Evolutionary conservation across 1,140 invertebrate species (phyloP), one percentile per base, ranked within the genome.

Genomic region (Drosophila kurseongensis): DNA sequence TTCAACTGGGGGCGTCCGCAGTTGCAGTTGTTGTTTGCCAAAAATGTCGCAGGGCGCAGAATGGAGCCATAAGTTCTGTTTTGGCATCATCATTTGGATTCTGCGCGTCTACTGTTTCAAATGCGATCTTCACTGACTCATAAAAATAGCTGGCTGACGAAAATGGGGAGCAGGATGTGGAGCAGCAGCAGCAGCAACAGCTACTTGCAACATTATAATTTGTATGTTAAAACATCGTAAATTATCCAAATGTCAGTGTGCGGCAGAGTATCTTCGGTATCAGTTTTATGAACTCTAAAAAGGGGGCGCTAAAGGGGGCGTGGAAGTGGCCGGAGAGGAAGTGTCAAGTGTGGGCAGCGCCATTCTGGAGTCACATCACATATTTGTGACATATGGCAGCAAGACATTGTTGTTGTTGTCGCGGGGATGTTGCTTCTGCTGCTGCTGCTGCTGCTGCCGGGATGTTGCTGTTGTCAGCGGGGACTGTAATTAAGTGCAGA

Each of bases 211-310:
- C 83, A 90, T 83, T 90, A 91, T 91, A 91, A 91, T 91, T 90
- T 91, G 90, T 80, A 78, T 84, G 90, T 84, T 91, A 90, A 91
- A 88, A 83, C 82, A 91, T 91, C 90, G 85, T 91, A 91, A 91
- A 91, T 91, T 88, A 91, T 81, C 79, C 51, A 77, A 91, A 88
- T 91, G 83, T 78, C 89, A 81, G 72, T 77, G 79, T 80, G 81
- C 71, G 67, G 68, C 80, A 80, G 59, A 50, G 42, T 69, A 72
- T 47, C 42, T 44, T 44, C 47, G 16, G 48, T 5, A 12, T 41
- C 29, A 50, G 51, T 69, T 81, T 81, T 75, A 59, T 72, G 67
- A 72, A 65, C 61, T 63, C 59, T 61, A 50, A 55, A 48, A 47
- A 62, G 41, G 5, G 10, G 48, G 35, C 23, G 48, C 9, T 18